phyloP scores from a whole-genome alignment of 2,797 vertebrate species.

The Sebastes hubbsi region DNA sequence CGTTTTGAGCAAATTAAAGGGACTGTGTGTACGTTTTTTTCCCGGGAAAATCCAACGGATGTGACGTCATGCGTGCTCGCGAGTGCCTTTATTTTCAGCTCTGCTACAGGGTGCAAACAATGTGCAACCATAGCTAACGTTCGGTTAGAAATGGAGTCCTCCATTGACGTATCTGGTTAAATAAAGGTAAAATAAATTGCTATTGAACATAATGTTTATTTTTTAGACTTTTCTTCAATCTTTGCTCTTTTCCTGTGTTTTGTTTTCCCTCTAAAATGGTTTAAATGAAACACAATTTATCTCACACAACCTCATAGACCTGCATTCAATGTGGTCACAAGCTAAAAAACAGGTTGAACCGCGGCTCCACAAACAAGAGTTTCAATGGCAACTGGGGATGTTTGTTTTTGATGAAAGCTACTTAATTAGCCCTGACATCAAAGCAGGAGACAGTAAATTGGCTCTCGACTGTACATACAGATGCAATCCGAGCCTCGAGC shows the following conservation, averaged over 20 bases:
- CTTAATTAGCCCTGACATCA: conserved; percentile 16
- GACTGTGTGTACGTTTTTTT: no score
- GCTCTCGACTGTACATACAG: conserved; percentile 5
- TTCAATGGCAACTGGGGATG: neutral
- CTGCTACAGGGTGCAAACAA: no score
- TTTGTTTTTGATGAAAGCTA: conserved; percentile 17
- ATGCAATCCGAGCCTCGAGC: neutral
- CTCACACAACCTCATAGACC: neutral
- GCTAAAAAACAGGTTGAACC: neutral
- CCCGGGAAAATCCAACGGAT: no score
- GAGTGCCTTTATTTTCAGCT: no score
- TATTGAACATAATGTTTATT: no score
- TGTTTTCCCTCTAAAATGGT: neutral
- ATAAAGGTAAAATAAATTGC: no score
- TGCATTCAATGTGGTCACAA: neutral
- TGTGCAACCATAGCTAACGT: no score
- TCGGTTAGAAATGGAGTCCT: no score
- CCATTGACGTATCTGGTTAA: no score
- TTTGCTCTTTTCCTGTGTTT: neutral
- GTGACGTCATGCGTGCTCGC: no score
- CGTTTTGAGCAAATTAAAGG: no score
- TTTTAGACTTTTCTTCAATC: no score
- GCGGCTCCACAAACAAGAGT: neutral
- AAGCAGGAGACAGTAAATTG: conserved; percentile 16
- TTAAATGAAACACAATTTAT: neutral